These are phyloP conservation scores for Eledone cirrhosa DNA, from an alignment of 2,888 invertebrate species.

Conservation along the genomic window DNA sequence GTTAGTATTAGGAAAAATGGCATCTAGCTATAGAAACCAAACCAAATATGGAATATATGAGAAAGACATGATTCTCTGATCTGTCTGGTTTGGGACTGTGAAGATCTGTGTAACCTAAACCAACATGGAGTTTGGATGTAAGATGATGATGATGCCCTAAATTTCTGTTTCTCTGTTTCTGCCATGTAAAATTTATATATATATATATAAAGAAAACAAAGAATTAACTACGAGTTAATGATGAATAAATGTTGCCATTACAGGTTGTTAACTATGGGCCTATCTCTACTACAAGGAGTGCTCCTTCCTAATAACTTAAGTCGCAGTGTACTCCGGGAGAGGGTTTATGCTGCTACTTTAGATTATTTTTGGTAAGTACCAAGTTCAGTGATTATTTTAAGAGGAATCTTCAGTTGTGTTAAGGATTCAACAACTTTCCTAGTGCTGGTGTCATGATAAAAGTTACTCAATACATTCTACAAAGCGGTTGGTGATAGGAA, in stretches of 20 bases:
- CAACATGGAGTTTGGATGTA: too few relatives aligned
- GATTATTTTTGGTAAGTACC: conserved; percentile 79
- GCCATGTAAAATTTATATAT: neutral
- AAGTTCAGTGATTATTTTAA: neutral
- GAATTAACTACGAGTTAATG: neutral
- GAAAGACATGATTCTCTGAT: too few relatives aligned
- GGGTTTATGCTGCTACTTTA: conserved; percentile 92
- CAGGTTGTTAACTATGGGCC: conserved; percentile 87
- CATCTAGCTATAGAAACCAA: too few relatives aligned
- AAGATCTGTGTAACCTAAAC: too few relatives aligned
- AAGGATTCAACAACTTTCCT: neutral
- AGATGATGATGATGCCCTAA: too few relatives aligned
- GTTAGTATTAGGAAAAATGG: too few relatives aligned
- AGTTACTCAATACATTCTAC: too few relatives aligned
- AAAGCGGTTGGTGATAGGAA: too few relatives aligned
- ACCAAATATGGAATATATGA: too few relatives aligned
- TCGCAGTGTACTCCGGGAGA: conserved; percentile 91
- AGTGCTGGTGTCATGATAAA: too few relatives aligned
- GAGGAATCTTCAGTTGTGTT: neutral
- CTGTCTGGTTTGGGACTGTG: too few relatives aligned
- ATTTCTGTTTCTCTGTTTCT: neutral
- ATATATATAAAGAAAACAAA: neutral
- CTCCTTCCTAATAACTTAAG: conserved; percentile 74
- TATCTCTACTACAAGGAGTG: conserved; percentile 92
- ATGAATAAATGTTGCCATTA: conserved; percentile 38